Conservation (phyloP, 1,140 invertebrate species). For the Pseudobourletiella spinata region DNA sequence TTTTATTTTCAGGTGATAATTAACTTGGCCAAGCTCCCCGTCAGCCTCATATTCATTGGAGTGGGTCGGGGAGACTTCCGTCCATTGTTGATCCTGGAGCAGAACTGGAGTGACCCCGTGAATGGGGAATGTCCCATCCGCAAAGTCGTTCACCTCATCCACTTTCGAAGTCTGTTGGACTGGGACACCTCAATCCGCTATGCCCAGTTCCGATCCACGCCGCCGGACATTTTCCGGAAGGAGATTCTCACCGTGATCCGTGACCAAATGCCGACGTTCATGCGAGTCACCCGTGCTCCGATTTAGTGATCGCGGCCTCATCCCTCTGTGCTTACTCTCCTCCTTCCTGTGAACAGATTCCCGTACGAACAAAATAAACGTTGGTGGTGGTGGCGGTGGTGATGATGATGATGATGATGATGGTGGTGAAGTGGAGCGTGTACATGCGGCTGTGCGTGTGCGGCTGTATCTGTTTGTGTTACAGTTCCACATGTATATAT, state of each 20-base stretch:
- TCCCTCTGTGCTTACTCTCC: too few relatives aligned
- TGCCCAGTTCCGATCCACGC: slow-evolving; percentile 7
- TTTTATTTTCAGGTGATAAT: slow-evolving; percentile 15
- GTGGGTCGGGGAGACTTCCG: slow-evolving; percentile 25
- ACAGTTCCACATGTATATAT: too few relatives aligned
- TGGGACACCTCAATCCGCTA: slow-evolving; percentile 22
- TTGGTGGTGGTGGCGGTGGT: too few relatives aligned
- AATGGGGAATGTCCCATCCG: slow-evolving; percentile 17
- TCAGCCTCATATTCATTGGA: slow-evolving; percentile 23
- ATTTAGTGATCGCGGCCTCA: too few relatives aligned
- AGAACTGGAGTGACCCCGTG: slow-evolving; percentile 15
- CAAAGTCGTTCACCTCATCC: slow-evolving; percentile 17
- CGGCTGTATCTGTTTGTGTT: too few relatives aligned
- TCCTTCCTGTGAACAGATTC: too few relatives aligned
- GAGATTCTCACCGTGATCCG: slow-evolving; percentile 18
- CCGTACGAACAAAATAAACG: too few relatives aligned
- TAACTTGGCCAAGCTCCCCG: slow-evolving; percentile 18
- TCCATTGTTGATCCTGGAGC: slow-evolving; percentile 8
- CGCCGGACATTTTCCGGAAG: slow-evolving; percentile 19
- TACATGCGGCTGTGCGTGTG: too few relatives aligned
- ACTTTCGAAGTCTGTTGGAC: slow-evolving; percentile 25
- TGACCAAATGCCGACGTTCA: slow-evolving; percentile 17
- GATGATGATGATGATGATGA: too few relatives aligned
- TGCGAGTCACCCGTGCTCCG: slow-evolving; percentile 5
- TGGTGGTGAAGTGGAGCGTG: too few relatives aligned